Evolutionary conservation across 2,113 vertebrate species (phyloP).

Genomic region (Orthonyx spaldingii): DNA sequence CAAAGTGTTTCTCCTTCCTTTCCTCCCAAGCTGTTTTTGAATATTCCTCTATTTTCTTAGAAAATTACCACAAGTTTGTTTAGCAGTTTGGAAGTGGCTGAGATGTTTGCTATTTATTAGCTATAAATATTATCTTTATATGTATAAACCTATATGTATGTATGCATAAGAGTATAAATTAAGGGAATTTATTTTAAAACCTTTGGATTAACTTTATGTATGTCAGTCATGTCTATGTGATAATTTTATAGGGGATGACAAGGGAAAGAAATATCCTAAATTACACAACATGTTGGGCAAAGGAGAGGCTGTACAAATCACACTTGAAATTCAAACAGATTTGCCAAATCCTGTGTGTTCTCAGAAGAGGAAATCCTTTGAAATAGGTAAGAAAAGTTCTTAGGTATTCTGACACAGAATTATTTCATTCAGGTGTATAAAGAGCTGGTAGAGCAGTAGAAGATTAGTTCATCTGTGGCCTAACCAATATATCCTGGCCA

Average conservation of each 20-base stretch:
- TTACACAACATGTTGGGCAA: fast-evolving
- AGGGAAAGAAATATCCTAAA: background rate
- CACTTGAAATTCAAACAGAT: background rate
- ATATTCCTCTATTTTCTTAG: background rate
- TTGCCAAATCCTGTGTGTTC: fast-evolving
- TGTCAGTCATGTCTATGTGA: background rate
- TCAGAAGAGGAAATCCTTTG: background rate
- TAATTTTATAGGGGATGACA: background rate
- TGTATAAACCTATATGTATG: background rate
- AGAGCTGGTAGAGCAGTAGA: background rate
- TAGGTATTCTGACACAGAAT: background rate
- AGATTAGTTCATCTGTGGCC: background rate
- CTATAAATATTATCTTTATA: background rate
- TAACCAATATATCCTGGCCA: background rate
- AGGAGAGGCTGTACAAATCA: background rate
- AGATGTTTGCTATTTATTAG: background rate
- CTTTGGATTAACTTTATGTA: background rate
- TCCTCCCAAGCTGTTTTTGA: background rate
- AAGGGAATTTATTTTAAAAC: background rate
- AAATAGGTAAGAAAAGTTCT: background rate
- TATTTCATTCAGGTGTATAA: background rate
- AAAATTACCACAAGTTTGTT: background rate
- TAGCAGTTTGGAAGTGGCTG: background rate
- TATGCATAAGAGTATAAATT: background rate
- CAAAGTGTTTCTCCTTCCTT: background rate